phyloP scores from a whole-genome alignment of 2,797 vertebrate genomes.

The Sebastes taczanowskii region DNA sequence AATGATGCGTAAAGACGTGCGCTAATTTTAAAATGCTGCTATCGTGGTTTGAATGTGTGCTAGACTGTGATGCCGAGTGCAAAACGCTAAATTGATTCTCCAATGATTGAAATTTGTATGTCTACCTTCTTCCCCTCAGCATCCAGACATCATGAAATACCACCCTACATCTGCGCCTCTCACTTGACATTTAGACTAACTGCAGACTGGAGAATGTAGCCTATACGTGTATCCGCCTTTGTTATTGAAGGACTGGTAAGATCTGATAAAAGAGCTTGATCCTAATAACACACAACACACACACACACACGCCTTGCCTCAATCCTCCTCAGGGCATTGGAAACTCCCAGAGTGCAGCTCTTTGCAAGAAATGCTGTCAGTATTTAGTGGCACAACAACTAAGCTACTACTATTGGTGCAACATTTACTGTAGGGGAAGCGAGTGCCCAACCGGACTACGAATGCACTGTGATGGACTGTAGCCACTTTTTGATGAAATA shows the following conservation, averaged over 20 bases:
- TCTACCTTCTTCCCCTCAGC: conserved; percentile 12
- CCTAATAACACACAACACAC: conserved; percentile 10
- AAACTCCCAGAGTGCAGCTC: background rate
- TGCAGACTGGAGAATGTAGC: conserved; percentile 7
- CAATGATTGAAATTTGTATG: conserved; percentile 21
- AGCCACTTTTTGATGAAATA: background rate
- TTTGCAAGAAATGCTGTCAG: background rate
- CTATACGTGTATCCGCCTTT: conserved; percentile 31
- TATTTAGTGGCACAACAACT: background rate
- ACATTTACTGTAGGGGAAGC: background rate
- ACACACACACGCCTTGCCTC: background rate
- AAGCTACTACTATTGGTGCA: background rate
- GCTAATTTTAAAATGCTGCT: background rate
- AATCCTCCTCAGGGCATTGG: background rate
- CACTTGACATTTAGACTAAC: conserved; percentile 62
- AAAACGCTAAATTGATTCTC: background rate
- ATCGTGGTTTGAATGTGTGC: background rate
- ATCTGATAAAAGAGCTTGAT: conserved; percentile 12
- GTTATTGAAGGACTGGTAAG: conserved; percentile 18
- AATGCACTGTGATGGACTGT: background rate
- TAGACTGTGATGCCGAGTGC: background rate
- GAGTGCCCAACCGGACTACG: background rate
- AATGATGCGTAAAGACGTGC: background rate
- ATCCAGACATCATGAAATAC: conserved; percentile 54
- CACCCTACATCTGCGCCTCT: conserved; percentile 29